Evolutionary conservation across 2,113 vertebrate species (phyloP).

Genomic region (Urocolius indicus): DNA sequence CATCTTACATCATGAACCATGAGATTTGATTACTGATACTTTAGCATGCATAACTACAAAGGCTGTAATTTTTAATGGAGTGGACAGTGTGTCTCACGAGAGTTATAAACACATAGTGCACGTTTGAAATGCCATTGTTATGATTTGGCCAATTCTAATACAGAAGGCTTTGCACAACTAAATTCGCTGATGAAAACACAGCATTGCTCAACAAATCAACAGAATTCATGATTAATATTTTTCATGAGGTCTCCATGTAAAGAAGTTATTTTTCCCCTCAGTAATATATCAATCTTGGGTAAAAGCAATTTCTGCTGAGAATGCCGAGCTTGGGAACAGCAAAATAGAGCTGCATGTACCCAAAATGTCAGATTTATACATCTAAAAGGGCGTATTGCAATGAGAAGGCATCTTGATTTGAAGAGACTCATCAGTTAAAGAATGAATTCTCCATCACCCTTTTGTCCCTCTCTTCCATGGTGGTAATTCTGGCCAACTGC

Average conservation of each 20-base stretch:
- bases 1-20: slow-evolving; percentile 47
- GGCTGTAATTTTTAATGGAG: slow-evolving; percentile 55
- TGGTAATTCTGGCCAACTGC: background rate
- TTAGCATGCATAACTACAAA: slow-evolving; percentile 35
- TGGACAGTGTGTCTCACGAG: background rate
- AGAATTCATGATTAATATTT: slow-evolving; percentile 7
- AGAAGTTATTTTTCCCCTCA: background rate
- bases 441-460: background rate
- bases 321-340: background rate
- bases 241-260: background rate
- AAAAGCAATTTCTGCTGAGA: slow-evolving; percentile 6
- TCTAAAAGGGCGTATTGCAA: background rate
- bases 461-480: background rate
- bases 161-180: slow-evolving; percentile 19
- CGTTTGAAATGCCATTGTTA: background rate
- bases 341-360: background rate
- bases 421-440: background rate
- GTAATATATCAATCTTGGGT: background rate
- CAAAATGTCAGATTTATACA: background rate
- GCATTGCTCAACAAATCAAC: slow-evolving; percentile 30
- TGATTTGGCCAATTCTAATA: slow-evolving; percentile 4
- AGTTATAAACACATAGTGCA: background rate
- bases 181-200: slow-evolving; percentile 47
- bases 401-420: background rate
- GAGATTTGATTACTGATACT: slow-evolving; percentile 54